Percentiles rank a stretch among this genome's conserved stretches.
These are phyloP conservation scores for Drosophila arizonae DNA, from an alignment of 1,140 invertebrate species.

Conservation along the genomic window DNA sequence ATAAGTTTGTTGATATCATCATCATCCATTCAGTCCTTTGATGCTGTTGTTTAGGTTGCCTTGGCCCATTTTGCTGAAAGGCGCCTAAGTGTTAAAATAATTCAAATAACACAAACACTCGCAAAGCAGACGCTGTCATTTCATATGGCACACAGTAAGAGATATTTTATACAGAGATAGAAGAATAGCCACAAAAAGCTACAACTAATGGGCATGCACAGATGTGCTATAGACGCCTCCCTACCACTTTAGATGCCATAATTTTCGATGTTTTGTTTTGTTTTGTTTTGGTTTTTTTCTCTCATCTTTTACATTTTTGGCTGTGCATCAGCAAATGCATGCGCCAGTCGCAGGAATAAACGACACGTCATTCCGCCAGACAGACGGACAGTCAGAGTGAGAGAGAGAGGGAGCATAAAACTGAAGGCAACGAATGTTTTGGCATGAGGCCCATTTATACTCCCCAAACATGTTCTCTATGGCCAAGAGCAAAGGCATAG, in stretches of 20 bases:
- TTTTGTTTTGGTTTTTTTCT: neutral
- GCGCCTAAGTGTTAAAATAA: slow-evolving; percentile 22
- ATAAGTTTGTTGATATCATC: neutral
- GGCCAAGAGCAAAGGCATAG: slow-evolving; percentile 20
- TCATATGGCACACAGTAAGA: slow-evolving; percentile 46
- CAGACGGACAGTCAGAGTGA: neutral
- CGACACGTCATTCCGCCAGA: slow-evolving; percentile 54
- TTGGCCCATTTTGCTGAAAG: slow-evolving; percentile 20
- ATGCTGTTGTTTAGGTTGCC: slow-evolving; percentile 15
- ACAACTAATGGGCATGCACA: slow-evolving; percentile 62
- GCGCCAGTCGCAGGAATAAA: slow-evolving; percentile 57
- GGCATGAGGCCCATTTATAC: slow-evolving; percentile 29
- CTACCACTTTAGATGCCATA: slow-evolving; percentile 16
- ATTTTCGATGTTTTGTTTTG: slow-evolving; percentile 3
- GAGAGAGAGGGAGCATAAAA: slow-evolving; percentile 10
- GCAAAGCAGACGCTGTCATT: slow-evolving; percentile 39
- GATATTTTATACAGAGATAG: slow-evolving; percentile 57
- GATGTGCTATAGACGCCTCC: slow-evolving; percentile 23
- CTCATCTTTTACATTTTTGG: slow-evolving; percentile 35
- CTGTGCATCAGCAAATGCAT: slow-evolving; percentile 62
- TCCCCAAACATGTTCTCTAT: slow-evolving; percentile 21
- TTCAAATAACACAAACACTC: slow-evolving; percentile 14
- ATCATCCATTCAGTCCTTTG: neutral
- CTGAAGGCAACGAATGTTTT: slow-evolving; percentile 31
- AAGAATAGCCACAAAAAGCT: slow-evolving; percentile 54